Percentiles rank a stretch among this genome's conserved stretches.
Evolutionary conservation across 2,113 vertebrate genomes (phyloP).

Genomic region (Nycticorax nycticorax): DNA sequence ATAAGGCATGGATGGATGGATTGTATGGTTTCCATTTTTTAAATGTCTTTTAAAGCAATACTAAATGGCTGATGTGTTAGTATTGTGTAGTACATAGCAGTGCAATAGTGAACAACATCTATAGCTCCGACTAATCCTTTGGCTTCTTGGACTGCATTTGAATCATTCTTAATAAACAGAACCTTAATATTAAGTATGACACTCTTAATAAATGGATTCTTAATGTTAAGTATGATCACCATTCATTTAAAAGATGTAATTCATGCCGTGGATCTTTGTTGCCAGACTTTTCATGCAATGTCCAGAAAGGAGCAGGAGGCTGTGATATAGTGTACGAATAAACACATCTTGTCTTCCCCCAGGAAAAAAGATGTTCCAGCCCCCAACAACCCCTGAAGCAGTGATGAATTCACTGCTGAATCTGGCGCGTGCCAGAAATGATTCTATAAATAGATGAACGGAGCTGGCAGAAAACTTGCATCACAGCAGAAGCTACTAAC

Average conservation of each 20-base stretch:
- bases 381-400: neutral
- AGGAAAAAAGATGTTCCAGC: neutral
- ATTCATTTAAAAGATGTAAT: neutral
- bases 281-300: neutral
- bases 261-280: neutral
- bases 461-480: slow-evolving; percentile 6
- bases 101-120: neutral
- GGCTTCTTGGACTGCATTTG: neutral
- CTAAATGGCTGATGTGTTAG: neutral
- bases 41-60: neutral
- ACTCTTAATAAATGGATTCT: neutral
- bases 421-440: slow-evolving; percentile 3
- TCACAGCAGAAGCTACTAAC: slow-evolving; percentile 1
- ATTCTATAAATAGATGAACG: slow-evolving; percentile 29
- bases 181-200: neutral
- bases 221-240: neutral
- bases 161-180: neutral
- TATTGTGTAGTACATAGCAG: neutral
- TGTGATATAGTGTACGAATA: neutral
- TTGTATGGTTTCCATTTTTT: neutral
- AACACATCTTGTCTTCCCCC: neutral
- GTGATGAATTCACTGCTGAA: neutral
- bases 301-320: neutral
- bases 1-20: neutral
- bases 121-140: neutral